A percentile compares a stretch with the other conserved stretches of the same genome.
phyloP scores from a whole-genome alignment of 2,113 vertebrate genomes.

The Sebastes schlegelii region DNA sequence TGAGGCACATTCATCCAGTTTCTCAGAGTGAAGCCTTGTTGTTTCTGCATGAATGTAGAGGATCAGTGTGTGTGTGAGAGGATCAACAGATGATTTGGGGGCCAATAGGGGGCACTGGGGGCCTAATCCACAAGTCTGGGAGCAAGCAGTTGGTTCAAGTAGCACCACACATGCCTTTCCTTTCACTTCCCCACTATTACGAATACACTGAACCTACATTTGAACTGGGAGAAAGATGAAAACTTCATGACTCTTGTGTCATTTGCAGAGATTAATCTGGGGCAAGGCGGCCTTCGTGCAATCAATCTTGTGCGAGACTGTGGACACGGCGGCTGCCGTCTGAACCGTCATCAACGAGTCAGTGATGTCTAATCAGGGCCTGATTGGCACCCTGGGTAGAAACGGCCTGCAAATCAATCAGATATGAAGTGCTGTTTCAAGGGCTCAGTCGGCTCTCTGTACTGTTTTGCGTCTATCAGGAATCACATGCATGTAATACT shows the following conservation, averaged over 20 bases:
- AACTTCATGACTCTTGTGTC: constrained; percentile 48
- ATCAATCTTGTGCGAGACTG: constrained; percentile 61
- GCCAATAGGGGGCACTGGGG: constrained; percentile 85
- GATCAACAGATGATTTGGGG: constrained; percentile 78
- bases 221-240: constrained; percentile 35
- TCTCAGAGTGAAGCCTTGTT: constrained; percentile 8
- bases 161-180: constrained; percentile 39
- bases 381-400: constrained; percentile 80
- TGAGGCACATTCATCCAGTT: not conserved
- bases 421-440: constrained; percentile 69
- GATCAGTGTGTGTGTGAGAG: constrained; percentile 53
- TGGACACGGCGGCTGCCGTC: constrained; percentile 53
- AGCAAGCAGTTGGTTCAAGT: constrained; percentile 30
- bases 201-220: constrained; percentile 1
- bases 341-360: constrained; percentile 68
- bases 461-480: constrained; percentile 21
- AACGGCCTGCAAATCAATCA: constrained; percentile 75
- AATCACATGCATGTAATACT: constrained; percentile 20
- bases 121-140: constrained; percentile 76
- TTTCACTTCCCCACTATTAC: constrained; percentile 17
- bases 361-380: constrained; percentile 74
- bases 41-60: constrained; percentile 38
- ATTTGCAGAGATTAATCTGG: constrained; percentile 57
- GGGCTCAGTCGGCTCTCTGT: constrained; percentile 56
- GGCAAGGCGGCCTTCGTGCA: constrained; percentile 57